Percentiles rank a stretch among this genome's conserved stretches.
phyloP scores from a whole-genome alignment of 2,797 vertebrate species.

The Gouania willdenowi region DNA sequence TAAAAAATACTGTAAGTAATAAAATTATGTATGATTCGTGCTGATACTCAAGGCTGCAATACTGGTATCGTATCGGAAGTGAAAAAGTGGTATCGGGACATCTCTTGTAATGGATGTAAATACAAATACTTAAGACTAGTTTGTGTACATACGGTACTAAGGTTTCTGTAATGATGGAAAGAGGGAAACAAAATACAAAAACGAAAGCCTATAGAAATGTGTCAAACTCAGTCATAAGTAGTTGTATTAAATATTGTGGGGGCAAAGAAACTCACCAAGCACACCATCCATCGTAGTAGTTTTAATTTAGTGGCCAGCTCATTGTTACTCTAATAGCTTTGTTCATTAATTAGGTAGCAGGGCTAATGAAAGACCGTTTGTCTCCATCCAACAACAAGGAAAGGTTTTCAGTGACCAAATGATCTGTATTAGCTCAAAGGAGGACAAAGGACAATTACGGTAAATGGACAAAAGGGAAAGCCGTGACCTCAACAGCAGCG shows the following conservation, averaged over 20 bases:
- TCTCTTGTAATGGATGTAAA: too few relatives aligned
- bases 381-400: not conserved
- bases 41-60: too few relatives aligned
- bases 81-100: too few relatives aligned
- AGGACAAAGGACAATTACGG: not conserved
- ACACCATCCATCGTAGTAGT: conserved; percentile 14
- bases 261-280: conserved; percentile 4
- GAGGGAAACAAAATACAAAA: not conserved
- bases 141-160: too few relatives aligned
- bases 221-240: too few relatives aligned
- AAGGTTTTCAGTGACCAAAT: not conserved
- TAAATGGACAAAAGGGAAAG: not conserved
- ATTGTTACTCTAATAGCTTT: conserved; percentile 55
- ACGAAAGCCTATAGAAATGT: too few relatives aligned
- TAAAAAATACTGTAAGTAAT: too few relatives aligned
- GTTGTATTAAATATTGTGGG: too few relatives aligned
- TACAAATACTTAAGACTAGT: too few relatives aligned
- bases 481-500: not conserved
- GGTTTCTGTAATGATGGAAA: not conserved
- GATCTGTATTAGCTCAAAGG: not conserved
- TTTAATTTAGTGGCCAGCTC: conserved; percentile 50
- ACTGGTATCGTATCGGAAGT: too few relatives aligned
- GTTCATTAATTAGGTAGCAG: conserved; percentile 45
- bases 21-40: too few relatives aligned
- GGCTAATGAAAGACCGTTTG: conserved; percentile 3